Evolutionary conservation across 2,113 vertebrate species (phyloP).

Genomic region (Oplegnathus fasciatus): DNA sequence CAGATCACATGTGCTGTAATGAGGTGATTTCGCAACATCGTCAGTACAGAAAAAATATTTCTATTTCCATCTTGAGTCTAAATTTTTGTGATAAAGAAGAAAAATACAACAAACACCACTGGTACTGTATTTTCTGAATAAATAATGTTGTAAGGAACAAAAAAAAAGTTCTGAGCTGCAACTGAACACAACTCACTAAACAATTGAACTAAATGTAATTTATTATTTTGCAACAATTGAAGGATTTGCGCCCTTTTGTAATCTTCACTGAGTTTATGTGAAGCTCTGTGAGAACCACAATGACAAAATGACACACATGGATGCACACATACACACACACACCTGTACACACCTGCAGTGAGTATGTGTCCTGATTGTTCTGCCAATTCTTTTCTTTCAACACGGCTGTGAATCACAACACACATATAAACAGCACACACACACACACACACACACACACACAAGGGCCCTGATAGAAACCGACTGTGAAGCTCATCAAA

Average conservation of each 20-base stretch:
- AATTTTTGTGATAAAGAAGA: neutral
- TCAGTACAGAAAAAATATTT: neutral
- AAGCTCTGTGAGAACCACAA: conserved; percentile 1
- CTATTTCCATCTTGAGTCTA: neutral
- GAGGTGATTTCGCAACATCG: neutral
- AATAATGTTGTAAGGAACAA: neutral
- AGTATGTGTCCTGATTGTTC: conserved; percentile 3
- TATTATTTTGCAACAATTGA: neutral
- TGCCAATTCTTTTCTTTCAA: neutral
- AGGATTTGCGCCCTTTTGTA: neutral
- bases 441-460: neutral
- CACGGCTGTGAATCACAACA: conserved; percentile 13
- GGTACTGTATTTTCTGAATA: neutral
- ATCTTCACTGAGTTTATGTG: neutral
- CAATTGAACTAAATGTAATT: neutral
- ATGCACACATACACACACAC: neutral
- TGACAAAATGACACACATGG: neutral
- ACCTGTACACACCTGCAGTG: conserved; percentile 28
- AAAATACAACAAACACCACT: neutral
- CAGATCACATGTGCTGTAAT: neutral
- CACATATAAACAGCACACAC: neutral
- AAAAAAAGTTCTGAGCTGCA: neutral
- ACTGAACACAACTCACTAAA: neutral
- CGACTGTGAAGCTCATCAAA: neutral
- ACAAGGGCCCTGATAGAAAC: neutral